Percentiles rank a stretch among this genome's conserved stretches.
Conservation (phyloP, 2,797 vertebrate genomes). For the Zalophus californianus region DNA sequence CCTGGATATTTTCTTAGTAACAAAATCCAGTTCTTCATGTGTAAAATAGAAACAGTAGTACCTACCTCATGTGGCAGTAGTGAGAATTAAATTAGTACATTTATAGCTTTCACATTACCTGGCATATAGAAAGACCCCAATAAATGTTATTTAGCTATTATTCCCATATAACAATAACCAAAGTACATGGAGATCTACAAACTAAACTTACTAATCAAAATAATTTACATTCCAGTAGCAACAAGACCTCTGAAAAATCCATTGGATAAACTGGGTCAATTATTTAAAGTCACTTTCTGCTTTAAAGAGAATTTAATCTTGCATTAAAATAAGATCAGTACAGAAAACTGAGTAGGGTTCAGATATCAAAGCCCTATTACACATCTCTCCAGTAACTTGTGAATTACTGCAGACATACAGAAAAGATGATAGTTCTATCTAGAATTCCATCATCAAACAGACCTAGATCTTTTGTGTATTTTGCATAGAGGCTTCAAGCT, state of each 20-base stretch:
- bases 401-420: neutral
- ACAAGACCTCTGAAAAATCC: neutral
- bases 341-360: neutral
- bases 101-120: neutral
- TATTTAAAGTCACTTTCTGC: constrained; percentile 5
- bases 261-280: neutral
- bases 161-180: neutral
- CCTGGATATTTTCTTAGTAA: constrained; percentile 33
- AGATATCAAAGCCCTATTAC: neutral
- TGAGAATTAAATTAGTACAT: constrained; percentile 14
- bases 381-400: neutral
- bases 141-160: constrained; percentile 17
- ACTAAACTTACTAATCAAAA: constrained; percentile 18
- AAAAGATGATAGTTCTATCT: neutral
- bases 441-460: constrained; percentile 52
- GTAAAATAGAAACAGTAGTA: constrained; percentile 9
- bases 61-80: constrained; percentile 42
- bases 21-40: constrained; percentile 58
- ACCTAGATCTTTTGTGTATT: neutral
- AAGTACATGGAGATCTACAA: neutral
- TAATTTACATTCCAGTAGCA: neutral
- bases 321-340: neutral
- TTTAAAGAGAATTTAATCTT: constrained; percentile 6
- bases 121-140: constrained; percentile 5
- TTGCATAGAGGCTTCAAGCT: neutral